A percentile compares a stretch with the other conserved stretches of the same genome.
Conservation (phyloP, 2,888 invertebrate genomes). For the Aethes cnicana region DNA sequence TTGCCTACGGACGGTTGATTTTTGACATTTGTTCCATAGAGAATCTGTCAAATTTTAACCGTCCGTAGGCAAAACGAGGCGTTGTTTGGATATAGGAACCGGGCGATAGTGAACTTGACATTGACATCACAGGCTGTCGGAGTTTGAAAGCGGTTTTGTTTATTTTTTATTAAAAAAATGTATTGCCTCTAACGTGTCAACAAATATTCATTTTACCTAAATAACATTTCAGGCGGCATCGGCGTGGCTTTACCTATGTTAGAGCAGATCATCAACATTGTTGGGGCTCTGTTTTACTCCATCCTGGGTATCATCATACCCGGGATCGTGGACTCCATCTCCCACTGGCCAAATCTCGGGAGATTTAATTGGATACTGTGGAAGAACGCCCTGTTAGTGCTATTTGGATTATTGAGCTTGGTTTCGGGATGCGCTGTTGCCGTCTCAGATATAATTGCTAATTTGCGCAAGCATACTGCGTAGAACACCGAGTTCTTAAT, state of each 20-base stretch:
- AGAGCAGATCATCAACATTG: constrained; percentile 74
- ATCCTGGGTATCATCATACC: constrained; percentile 89
- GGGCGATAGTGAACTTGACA: too few species aligned
- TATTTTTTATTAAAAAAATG: background rate
- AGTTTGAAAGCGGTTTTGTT: too few species aligned
- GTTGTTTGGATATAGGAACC: too few species aligned
- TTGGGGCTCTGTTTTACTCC: constrained; percentile 84
- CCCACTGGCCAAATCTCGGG: constrained; percentile 87
- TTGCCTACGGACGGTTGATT: too few species aligned
- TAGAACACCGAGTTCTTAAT: background rate
- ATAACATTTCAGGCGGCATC: constrained; percentile 70
- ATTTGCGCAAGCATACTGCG: constrained; percentile 68
- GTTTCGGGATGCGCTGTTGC: constrained; percentile 82
- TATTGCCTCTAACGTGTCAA: too few species aligned
- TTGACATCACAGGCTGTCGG: too few species aligned
- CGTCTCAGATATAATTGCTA: constrained; percentile 59
- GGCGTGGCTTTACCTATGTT: constrained; percentile 86
- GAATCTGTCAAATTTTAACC: too few species aligned
- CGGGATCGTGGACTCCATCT: constrained; percentile 87
- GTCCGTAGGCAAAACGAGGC: too few species aligned
- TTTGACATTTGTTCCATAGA: too few species aligned
- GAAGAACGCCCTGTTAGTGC: constrained; percentile 84
- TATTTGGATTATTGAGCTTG: constrained; percentile 84
- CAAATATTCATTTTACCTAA: too few species aligned
- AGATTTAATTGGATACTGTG: constrained; percentile 85